Evolutionary conservation across 2,797 vertebrate genomes (phyloP).

Genomic region (Mormyrus proboscirostris): DNA sequence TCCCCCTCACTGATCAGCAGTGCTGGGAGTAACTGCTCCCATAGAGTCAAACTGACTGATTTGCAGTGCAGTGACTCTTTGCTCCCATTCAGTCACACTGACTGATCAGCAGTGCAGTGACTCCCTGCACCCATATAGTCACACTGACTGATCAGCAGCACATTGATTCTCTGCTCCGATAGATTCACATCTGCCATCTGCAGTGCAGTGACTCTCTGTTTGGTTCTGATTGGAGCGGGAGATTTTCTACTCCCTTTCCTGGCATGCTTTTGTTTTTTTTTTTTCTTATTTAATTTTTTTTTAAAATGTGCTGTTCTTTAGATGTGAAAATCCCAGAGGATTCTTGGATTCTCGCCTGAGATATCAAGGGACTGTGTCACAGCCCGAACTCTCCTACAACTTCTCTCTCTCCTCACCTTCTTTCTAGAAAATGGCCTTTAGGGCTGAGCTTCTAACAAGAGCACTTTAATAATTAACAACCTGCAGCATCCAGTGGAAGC

Average conservation of each 20-base stretch:
- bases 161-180: background rate
- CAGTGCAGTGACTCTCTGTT: background rate
- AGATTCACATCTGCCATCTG: background rate
- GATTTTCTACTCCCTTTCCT: background rate
- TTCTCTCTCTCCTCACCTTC: background rate
- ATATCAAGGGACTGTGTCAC: background rate
- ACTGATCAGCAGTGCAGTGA: background rate
- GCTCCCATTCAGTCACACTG: background rate
- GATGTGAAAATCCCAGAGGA: background rate
- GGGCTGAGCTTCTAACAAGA: slow-evolving; percentile 6
- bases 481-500: background rate
- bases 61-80: background rate
- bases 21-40: background rate
- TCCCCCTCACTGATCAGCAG: background rate
- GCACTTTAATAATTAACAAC: slow-evolving; percentile 13
- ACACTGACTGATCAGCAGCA: background rate
- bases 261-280: background rate
- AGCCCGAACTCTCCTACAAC: background rate
- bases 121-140: background rate
- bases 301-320: background rate
- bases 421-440: background rate
- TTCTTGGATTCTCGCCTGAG: background rate
- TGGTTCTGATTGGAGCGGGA: background rate
- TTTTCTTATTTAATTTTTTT: background rate
- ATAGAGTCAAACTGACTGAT: background rate